These are phyloP conservation scores for Solea senegalensis DNA, from an alignment of 2,113 vertebrate species.

Conservation along the genomic window DNA sequence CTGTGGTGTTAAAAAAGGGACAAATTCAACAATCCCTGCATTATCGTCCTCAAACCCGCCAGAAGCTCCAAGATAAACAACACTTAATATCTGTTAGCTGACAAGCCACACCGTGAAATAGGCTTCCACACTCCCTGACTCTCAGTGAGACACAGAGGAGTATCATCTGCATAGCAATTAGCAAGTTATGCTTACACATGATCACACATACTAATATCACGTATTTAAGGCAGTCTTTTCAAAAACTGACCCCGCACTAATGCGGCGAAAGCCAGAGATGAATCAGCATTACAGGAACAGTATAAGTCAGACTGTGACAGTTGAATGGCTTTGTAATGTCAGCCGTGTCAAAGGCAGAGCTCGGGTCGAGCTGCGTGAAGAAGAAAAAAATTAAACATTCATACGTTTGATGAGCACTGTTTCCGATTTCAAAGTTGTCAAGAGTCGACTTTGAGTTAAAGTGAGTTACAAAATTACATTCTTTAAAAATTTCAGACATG, in stretches of 20 bases:
- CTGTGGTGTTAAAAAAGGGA: background rate
- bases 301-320: background rate
- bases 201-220: slow-evolving; percentile 17
- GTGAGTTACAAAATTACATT: too few relatives aligned
- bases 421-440: background rate
- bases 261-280: background rate
- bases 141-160: slow-evolving; percentile 11
- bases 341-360: background rate
- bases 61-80: background rate
- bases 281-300: slow-evolving; percentile 6
- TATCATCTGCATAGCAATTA: slow-evolving; percentile 46
- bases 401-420: slow-evolving; percentile 7
- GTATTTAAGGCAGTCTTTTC: slow-evolving; percentile 25
- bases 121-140: slow-evolving; percentile 1
- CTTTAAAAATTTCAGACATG: too few relatives aligned
- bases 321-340: slow-evolving; percentile 12
- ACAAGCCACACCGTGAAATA: slow-evolving; percentile 9
- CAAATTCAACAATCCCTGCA: background rate
- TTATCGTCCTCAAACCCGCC: background rate
- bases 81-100: slow-evolving; percentile 7
- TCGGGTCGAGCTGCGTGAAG: background rate
- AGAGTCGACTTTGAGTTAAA: too few relatives aligned
- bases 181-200: slow-evolving; percentile 29
- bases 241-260: background rate
- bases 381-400: background rate